Evolutionary conservation across 35 echinoderm and acorn worm genomes (phyloP).

Genomic region (Apostichopus californicus): DNA sequence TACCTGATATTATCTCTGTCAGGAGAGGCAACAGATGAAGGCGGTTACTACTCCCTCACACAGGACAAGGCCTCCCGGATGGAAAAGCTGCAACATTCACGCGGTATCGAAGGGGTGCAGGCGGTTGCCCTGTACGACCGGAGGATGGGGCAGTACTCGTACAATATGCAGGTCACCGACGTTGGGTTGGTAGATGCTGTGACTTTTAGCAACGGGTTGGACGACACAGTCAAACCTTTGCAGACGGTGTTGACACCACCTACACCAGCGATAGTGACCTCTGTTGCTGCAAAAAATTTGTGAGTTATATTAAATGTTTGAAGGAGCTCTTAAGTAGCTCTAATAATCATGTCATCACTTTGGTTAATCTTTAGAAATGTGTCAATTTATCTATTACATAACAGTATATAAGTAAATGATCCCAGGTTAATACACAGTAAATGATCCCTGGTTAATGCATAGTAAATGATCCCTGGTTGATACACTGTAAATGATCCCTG

Average conservation of each 20-base stretch:
- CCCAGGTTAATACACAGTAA: background rate
- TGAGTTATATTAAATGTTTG: slow-evolving; percentile 1
- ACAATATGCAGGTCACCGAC: slow-evolving; percentile 42
- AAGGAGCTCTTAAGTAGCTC: background rate
- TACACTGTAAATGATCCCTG: background rate
- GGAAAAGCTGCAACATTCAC: background rate
- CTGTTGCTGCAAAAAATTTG: slow-evolving; percentile 52
- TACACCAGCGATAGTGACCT: slow-evolving; percentile 7
- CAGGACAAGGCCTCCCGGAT: background rate
- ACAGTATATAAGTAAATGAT: background rate
- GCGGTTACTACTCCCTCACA: slow-evolving; percentile 71
- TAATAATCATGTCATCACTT: no score
- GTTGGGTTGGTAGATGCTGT: slow-evolving; percentile 72
- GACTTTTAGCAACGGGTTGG: slow-evolving; percentile 59
- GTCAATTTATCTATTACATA: no score
- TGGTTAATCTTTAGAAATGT: no score
- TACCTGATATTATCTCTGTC: slow-evolving; percentile 58
- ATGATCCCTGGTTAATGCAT: background rate
- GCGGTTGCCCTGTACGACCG: slow-evolving; percentile 69
- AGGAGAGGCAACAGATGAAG: slow-evolving; percentile 6
- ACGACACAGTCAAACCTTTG: slow-evolving; percentile 26
- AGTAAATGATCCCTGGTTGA: background rate
- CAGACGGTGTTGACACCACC: slow-evolving; percentile 10
- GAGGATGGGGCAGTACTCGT: slow-evolving; percentile 37
- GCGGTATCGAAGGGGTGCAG: slow-evolving; percentile 22